Percentiles rank a stretch among this genome's conserved stretches.
phyloP scores from a whole-genome alignment of 2,797 vertebrate species.

The Ispidina picta region DNA sequence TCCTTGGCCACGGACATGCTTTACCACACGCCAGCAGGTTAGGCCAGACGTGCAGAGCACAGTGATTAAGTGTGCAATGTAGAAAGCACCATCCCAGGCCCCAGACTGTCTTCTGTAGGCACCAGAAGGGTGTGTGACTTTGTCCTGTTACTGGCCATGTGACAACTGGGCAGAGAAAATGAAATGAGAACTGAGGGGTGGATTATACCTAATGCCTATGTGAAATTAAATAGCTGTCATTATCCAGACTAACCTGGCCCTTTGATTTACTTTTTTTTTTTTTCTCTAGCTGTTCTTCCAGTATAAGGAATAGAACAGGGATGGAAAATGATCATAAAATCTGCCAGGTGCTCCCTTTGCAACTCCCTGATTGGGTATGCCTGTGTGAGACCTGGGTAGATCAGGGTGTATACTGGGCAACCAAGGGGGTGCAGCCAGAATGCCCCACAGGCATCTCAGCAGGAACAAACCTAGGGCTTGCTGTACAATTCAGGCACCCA shows the following conservation, averaged over 20 bases:
- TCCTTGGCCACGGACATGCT: not conserved
- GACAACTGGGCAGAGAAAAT: not conserved
- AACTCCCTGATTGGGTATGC: not conserved
- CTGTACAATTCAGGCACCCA: not conserved
- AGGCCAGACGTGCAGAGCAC: not conserved
- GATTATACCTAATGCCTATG: rapidly evolving
- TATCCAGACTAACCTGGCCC: not conserved
- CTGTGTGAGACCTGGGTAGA: not conserved
- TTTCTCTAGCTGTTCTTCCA: not conserved
- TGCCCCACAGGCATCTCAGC: not conserved
- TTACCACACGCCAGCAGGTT: not conserved
- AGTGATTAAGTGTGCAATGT: not conserved
- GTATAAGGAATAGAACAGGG: not conserved
- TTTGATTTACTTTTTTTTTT: not conserved
- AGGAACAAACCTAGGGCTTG: not conserved
- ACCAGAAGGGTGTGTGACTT: not conserved
- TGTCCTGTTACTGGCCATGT: not conserved
- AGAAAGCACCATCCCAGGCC: not conserved
- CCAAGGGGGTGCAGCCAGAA: not conserved
- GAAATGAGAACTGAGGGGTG: not conserved
- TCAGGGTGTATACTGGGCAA: not conserved
- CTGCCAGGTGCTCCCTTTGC: not conserved
- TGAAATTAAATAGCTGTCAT: not conserved
- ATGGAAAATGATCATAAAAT: not conserved
- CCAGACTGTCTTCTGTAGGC: not conserved